Evolutionary conservation across 1,140 invertebrate species (phyloP).

Genomic region (Zaprionus davidi): DNA sequence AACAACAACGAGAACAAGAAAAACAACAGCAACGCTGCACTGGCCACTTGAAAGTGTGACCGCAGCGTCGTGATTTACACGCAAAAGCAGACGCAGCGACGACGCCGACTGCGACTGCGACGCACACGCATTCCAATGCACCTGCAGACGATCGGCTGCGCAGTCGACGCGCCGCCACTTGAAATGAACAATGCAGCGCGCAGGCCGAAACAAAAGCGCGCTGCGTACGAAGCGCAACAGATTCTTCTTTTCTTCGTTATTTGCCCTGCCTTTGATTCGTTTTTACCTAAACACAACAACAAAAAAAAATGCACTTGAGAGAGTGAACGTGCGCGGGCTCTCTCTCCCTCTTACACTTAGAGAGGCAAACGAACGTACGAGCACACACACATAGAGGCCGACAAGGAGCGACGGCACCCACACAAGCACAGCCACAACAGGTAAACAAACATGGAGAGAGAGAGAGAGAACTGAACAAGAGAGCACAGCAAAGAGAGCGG

Average conservation of each 20-base stretch:
- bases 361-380: conserved; percentile 30
- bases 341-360: conserved; percentile 35
- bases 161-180: conserved; percentile 64
- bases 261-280: conserved; percentile 78
- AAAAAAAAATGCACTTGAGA: conserved; percentile 78
- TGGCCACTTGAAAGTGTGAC: conserved; percentile 80
- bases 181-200: conserved; percentile 71
- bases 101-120: conserved; percentile 34
- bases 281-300: conserved; percentile 73
- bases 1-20: conserved; percentile 12
- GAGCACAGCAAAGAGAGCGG: conserved; percentile 20
- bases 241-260: conserved; percentile 80
- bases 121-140: conserved; percentile 74
- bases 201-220: conserved; percentile 51
- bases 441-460: conserved; percentile 74
- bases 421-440: conserved; percentile 56
- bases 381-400: conserved; percentile 14
- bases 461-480: conserved; percentile 16
- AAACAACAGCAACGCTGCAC: conserved; percentile 37
- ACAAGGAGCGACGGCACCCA: conserved; percentile 36
- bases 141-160: conserved; percentile 58
- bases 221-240: conserved; percentile 75
- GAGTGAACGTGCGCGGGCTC: conserved; percentile 40
- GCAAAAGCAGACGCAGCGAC: conserved; percentile 55
- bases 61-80: conserved; percentile 79